Percentiles rank a stretch among this genome's conserved stretches.
phyloP scores from a whole-genome alignment of 2,797 vertebrate species.

The Sebastolobus alascanus region DNA sequence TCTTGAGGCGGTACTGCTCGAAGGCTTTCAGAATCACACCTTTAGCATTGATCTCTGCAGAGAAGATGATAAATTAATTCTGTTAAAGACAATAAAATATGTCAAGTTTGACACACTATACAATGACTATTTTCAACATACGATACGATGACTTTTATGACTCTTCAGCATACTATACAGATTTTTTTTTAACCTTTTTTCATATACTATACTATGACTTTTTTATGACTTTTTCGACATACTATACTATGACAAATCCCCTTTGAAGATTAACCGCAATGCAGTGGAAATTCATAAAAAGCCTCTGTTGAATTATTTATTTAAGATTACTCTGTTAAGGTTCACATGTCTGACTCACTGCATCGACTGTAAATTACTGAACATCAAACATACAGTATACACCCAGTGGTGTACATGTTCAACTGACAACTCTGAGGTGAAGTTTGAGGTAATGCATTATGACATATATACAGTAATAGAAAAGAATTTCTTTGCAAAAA shows the following conservation, averaged over 20 bases:
- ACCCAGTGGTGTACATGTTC: not conserved
- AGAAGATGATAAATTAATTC: constrained; percentile 24
- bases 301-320: constrained; percentile 12
- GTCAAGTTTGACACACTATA: too few species aligned
- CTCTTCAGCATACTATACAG: too few species aligned
- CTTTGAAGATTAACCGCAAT: not conserved
- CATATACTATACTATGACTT: too few species aligned
- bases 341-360: not conserved
- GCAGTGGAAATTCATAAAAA: not conserved
- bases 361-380: not conserved
- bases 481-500: too few species aligned
- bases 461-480: not conserved
- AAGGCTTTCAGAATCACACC: constrained; percentile 94
- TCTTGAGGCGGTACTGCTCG: constrained; percentile 95
- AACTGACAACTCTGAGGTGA: not conserved
- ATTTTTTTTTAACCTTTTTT: too few species aligned
- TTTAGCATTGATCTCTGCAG: constrained; percentile 94
- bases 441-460: not conserved
- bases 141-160: too few species aligned
- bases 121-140: too few species aligned
- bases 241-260: not conserved
- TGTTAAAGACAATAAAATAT: constrained; percentile 8
- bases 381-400: not conserved
- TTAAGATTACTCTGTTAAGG: not conserved
- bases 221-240: too few species aligned